phyloP scores from a whole-genome alignment of 2,113 vertebrate genomes.

The Rhinoderma darwinii region DNA sequence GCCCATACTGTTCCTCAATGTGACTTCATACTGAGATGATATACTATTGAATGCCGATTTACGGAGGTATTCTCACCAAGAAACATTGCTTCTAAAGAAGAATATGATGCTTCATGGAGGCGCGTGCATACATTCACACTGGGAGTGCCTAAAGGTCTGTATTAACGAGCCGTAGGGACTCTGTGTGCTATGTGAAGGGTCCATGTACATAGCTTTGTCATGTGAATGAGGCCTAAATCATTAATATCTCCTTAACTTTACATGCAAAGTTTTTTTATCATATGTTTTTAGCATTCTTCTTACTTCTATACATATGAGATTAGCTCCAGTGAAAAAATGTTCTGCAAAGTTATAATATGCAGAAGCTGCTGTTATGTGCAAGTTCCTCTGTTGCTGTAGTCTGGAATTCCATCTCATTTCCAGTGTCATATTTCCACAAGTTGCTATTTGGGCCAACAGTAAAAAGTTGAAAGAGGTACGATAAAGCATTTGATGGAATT shows the following conservation, averaged over 20 bases:
- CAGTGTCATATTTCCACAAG: conserved; percentile 28
- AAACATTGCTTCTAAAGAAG: no score
- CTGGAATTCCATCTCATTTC: conserved; percentile 23
- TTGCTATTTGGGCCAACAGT: conserved; percentile 27
- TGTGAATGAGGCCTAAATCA: background rate
- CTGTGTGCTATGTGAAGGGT: no score
- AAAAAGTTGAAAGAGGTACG: conserved; percentile 21
- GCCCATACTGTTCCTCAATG: no score
- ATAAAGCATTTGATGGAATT: conserved; percentile 30
- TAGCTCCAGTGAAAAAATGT: background rate
- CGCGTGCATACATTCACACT: no score
- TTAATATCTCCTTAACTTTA: background rate
- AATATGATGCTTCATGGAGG: no score
- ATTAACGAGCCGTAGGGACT: no score
- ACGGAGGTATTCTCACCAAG: no score
- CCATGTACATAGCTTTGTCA: background rate
- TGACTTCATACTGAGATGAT: no score
- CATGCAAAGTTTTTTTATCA: background rate
- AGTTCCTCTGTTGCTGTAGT: background rate
- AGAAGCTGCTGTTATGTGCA: conserved; percentile 15
- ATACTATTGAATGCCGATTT: no score
- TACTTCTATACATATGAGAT: background rate
- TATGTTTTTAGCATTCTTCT: background rate
- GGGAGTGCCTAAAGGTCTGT: no score
- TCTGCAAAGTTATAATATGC: background rate